These are phyloP conservation scores for Antheraea assamensis DNA, from an alignment of 2,888 invertebrate species.

Conservation along the genomic window DNA sequence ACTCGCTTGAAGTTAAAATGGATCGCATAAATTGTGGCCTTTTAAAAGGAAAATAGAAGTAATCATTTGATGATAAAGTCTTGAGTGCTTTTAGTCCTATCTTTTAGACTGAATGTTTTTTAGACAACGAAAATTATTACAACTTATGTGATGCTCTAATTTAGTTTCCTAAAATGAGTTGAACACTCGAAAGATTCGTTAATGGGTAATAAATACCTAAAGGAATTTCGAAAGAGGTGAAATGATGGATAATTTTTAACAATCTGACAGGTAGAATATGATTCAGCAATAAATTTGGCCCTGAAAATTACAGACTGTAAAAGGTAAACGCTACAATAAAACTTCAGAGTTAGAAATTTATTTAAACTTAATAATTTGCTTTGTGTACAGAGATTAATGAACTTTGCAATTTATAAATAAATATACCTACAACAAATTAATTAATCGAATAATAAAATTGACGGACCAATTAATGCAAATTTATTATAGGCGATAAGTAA, in stretches of 20 bases:
- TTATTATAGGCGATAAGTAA: constrained; percentile 50
- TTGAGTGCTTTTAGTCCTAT: constrained; percentile 48
- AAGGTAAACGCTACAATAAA: background rate
- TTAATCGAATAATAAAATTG: constrained; percentile 31
- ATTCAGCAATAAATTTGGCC: constrained; percentile 61
- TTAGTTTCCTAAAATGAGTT: constrained; percentile 50
- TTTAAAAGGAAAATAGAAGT: constrained; percentile 42
- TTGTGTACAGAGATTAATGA: background rate
- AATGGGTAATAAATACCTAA: constrained; percentile 66
- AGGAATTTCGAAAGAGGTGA: constrained; percentile 64
- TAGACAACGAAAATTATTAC: constrained; percentile 37
- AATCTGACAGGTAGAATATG: constrained; percentile 72
- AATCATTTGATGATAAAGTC: constrained; percentile 44
- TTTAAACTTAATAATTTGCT: background rate
- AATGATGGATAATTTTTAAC: constrained; percentile 67
- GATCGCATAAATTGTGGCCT: constrained; percentile 41
- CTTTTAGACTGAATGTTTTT: constrained; percentile 37
- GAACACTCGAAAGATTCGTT: constrained; percentile 67
- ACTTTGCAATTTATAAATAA: background rate
- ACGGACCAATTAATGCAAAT: constrained; percentile 46
- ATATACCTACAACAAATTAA: background rate
- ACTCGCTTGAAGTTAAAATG: constrained; percentile 42
- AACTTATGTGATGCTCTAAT: constrained; percentile 47
- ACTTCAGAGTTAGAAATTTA: background rate
- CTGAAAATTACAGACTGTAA: constrained; percentile 24